phyloP scores from a whole-genome alignment of 2,888 invertebrate species.

The Lepidochrysops patricia region DNA sequence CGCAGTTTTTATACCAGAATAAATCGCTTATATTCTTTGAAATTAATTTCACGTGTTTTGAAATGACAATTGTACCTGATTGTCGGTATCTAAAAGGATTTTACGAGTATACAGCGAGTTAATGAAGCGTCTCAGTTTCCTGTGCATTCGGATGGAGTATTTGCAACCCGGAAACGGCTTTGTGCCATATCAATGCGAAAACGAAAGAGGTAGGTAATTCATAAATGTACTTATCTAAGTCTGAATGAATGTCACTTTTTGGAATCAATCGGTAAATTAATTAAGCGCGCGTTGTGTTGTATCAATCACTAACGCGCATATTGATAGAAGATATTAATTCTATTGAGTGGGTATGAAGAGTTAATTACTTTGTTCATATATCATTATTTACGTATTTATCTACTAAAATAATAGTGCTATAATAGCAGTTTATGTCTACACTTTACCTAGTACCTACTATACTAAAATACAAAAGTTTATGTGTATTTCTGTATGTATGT shows the following conservation, averaged over 20 bases:
- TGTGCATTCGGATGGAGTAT: slow-evolving; percentile 50
- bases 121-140: slow-evolving; percentile 66
- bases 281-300: not conserved
- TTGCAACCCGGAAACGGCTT: slow-evolving; percentile 64
- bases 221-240: slow-evolving; percentile 17
- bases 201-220: slow-evolving; percentile 55
- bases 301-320: too few relatives aligned
- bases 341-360: too few relatives aligned
- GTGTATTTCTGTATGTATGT: too few relatives aligned
- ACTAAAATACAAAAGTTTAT: too few relatives aligned
- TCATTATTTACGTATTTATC: too few relatives aligned
- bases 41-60: not conserved
- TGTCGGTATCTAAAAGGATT: slow-evolving; percentile 50
- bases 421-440: too few relatives aligned
- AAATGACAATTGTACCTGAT: slow-evolving; percentile 18
- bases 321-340: too few relatives aligned
- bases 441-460: too few relatives aligned
- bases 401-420: too few relatives aligned
- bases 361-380: too few relatives aligned
- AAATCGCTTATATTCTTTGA: not conserved
- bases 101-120: slow-evolving; percentile 38
- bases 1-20: too few relatives aligned
- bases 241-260: not conserved
- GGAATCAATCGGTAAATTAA: not conserved
- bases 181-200: slow-evolving; percentile 37